Base-by-base conservation (phyloP, 2,888 invertebrate species). In the Tinea pellionella region DNA sequence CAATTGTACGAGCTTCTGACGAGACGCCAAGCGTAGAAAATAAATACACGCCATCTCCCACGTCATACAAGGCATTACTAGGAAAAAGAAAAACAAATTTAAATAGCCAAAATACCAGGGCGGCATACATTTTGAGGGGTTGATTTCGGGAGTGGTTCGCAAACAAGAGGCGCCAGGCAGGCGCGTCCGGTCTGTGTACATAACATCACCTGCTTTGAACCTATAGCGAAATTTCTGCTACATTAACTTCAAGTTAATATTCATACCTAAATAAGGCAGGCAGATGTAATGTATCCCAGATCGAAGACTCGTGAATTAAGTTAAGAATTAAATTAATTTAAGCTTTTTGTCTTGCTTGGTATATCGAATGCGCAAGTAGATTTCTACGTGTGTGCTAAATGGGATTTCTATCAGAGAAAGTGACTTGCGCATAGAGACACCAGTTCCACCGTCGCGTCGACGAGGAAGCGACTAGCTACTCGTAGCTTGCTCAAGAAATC, bases 91-190 rank as follows among this genome's bases (percentile, higher is more conserved):
- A n/a, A 9, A n/a, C 37, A 37, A 37, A 37, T 37, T 37, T 37
- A 37, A 37, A 37, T 37, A 37, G 9, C 37, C 37, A 12, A 37
- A 37, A 77, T 73, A 74, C 73, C 67, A 72, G 77, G 77, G 72
- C 62, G 16, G 41, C 59, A 59, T 53, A 24, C n/a, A 16, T 19
- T 13, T 4, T 19, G 3, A 42, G 42, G 58, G 59, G 69, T 64
- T 69, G 74, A 68, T 66, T 63, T 61, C 65, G 66, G 77, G 81
- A 80, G 80, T 79, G 81, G 79, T 80, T 63, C 63, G 72, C 72
- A 83, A 81, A 83, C 76, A 83, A 57, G 12, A 63, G 82, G 81
- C 82, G 83, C 82, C 59, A 80, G 68, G 62, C 64, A 60, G 61
- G 63, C 69, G 69, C 67, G 73, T 64, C 63, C 63, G 63, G 64